Percentiles rank a stretch among this genome's conserved stretches.
Evolutionary conservation across 1,140 invertebrate species (phyloP).

Genomic region (Drosophila albomicans): DNA sequence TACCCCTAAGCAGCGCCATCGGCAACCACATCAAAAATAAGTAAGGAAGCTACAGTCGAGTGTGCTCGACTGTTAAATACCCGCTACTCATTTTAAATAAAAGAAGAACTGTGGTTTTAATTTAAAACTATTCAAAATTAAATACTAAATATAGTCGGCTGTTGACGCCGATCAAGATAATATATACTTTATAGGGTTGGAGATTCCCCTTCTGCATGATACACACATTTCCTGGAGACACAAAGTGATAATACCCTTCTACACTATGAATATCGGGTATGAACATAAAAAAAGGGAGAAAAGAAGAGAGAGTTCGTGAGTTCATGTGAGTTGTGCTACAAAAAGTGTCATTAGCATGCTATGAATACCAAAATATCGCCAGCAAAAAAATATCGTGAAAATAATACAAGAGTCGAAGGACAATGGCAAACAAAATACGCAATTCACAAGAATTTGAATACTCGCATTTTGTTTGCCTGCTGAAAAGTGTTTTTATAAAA

Average conservation of each 20-base stretch:
- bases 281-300: too few relatives aligned
- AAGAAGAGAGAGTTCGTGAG: neutral
- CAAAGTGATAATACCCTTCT: too few relatives aligned
- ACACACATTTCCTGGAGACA: too few relatives aligned
- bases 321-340: conserved; percentile 18
- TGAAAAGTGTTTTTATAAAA: conserved; percentile 2
- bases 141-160: too few relatives aligned
- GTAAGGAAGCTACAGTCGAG: too few relatives aligned
- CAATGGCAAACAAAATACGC: conserved; percentile 15
- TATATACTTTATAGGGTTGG: too few relatives aligned
- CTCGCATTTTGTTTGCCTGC: neutral
- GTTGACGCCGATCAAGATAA: too few relatives aligned
- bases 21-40: conserved; percentile 18
- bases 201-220: too few relatives aligned
- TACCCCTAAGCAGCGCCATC: conserved; percentile 12
- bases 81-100: neutral
- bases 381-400: neutral
- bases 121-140: too few relatives aligned
- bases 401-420: conserved; percentile 14
- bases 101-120: neutral
- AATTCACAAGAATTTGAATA: conserved; percentile 12
- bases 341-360: conserved; percentile 57
- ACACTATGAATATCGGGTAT: too few relatives aligned
- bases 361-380: conserved; percentile 26
- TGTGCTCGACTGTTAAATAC: too few relatives aligned